A percentile compares a stretch with the other conserved stretches of the same genome.
phyloP scores from a whole-genome alignment of 2,797 vertebrate genomes.

The Pachyuromys duprasi region DNA sequence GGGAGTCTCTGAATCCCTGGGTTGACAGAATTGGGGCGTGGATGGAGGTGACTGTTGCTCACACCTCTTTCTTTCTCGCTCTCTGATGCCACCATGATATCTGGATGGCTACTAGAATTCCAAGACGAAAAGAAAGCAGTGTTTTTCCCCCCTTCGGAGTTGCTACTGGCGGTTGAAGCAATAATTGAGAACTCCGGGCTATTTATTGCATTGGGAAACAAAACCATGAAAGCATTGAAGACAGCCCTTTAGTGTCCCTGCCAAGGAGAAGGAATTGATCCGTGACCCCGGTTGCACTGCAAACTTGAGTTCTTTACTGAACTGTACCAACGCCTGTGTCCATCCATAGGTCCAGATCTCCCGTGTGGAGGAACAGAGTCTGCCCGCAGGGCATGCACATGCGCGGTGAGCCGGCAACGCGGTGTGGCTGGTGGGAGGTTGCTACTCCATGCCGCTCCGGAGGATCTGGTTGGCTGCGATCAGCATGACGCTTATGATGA shows the following conservation, averaged over 20 bases:
- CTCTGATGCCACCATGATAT: background rate
- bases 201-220: slow-evolving; percentile 97
- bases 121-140: slow-evolving; percentile 54
- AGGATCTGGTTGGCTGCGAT: slow-evolving; percentile 99
- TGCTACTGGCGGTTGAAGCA: slow-evolving; percentile 81
- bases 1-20: slow-evolving; percentile 70
- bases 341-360: slow-evolving; percentile 76
- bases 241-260: slow-evolving; percentile 99
- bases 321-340: slow-evolving; percentile 71
- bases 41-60: slow-evolving; percentile 22
- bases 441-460: slow-evolving; percentile 98
- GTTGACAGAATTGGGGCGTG: slow-evolving; percentile 38
- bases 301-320: slow-evolving; percentile 87
- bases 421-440: slow-evolving; percentile 79
- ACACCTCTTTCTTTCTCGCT: background rate
- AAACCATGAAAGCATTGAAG: slow-evolving; percentile 92
- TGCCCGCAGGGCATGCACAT: slow-evolving; percentile 93
- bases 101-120: slow-evolving; percentile 50
- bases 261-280: slow-evolving; percentile 92
- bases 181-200: slow-evolving; percentile 89
- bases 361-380: slow-evolving; percentile 87
- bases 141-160: slow-evolving; percentile 37
- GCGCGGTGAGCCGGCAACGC: slow-evolving; percentile 90
- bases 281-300: slow-evolving; percentile 87
- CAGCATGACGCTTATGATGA: slow-evolving; percentile 99